Evolutionary conservation across 64 coral and sea anemone genomes (phyloP).

Genomic region (Astreopora myriophthalma): DNA sequence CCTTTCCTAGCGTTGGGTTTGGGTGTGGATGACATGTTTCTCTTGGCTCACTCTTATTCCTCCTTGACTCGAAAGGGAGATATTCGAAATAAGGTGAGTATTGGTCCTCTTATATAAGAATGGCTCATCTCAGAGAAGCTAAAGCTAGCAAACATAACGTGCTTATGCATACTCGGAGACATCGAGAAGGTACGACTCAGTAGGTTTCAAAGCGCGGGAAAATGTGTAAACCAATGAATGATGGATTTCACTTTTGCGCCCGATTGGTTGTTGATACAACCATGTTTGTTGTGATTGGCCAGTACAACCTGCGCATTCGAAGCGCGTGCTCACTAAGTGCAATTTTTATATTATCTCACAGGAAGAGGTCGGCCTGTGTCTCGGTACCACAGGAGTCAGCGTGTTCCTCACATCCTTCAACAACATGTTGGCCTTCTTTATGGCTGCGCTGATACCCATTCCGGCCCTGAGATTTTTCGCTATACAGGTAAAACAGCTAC

Average conservation of each 20-base stretch:
- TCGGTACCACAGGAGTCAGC: conserved; percentile 84
- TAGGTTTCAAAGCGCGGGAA: no score
- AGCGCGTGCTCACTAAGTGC: neutral
- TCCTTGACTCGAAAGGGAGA: conserved; percentile 8
- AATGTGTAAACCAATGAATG: no score
- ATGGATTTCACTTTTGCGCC: no score
- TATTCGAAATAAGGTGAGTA: conserved; percentile 30
- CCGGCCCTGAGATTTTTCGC: conserved; percentile 90
- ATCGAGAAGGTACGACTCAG: no score
- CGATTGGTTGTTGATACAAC: no score
- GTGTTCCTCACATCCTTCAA: conserved; percentile 92
- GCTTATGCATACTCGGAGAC: neutral
- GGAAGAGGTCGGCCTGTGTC: conserved; percentile 83
- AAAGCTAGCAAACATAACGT: no score
- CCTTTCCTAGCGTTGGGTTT: conserved; percentile 94
- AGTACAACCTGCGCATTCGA: neutral
- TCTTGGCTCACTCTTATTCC: conserved; percentile 86
- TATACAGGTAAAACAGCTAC: conserved; percentile 60
- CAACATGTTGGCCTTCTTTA: conserved; percentile 95
- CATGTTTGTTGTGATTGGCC: no score
- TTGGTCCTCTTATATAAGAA: no score
- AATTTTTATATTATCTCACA: neutral
- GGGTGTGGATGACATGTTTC: conserved; percentile 98
- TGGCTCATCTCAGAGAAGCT: no score
- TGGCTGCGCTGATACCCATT: conserved; percentile 91